phyloP scores from a whole-genome alignment of 2,113 vertebrate species.

The Colaptes auratus region DNA sequence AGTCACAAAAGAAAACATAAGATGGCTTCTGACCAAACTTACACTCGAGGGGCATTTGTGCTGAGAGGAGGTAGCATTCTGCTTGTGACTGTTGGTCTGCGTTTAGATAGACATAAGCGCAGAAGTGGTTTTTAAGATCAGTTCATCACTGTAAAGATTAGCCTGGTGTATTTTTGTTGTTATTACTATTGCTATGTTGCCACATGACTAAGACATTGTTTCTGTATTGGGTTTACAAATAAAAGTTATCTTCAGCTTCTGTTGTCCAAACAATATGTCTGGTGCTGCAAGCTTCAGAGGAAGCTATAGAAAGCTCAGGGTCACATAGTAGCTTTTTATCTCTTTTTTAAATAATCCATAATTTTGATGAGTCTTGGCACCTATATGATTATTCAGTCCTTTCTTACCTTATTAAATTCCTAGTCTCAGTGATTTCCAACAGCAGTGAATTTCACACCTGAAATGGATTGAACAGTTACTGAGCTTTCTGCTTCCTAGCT shows the following conservation, averaged over 20 bases:
- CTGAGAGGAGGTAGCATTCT: not conserved
- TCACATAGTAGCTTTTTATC: not conserved
- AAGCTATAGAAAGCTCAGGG: not conserved
- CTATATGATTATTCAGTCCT: not conserved
- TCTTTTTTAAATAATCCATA: not conserved
- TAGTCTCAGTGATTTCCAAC: not conserved
- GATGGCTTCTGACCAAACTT: not conserved
- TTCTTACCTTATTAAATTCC: not conserved
- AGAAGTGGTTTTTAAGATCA: not conserved
- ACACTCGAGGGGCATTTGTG: not conserved
- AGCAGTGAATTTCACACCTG: not conserved
- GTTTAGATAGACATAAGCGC: not conserved
- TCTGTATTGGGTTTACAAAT: not conserved
- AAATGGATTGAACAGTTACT: not conserved
- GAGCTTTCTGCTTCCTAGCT: not conserved
- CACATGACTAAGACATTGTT: not conserved
- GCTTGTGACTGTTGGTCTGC: not conserved
- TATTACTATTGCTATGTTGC: not conserved
- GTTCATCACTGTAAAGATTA: not conserved
- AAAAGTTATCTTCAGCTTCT: not conserved
- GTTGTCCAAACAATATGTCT: not conserved
- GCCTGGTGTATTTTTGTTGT: too few relatives aligned
- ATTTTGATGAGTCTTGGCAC: not conserved
- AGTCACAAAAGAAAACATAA: not conserved
- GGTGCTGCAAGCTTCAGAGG: not conserved